phyloP scores from a whole-genome alignment of 2,797 vertebrate genomes.

The Octomys mimax region DNA sequence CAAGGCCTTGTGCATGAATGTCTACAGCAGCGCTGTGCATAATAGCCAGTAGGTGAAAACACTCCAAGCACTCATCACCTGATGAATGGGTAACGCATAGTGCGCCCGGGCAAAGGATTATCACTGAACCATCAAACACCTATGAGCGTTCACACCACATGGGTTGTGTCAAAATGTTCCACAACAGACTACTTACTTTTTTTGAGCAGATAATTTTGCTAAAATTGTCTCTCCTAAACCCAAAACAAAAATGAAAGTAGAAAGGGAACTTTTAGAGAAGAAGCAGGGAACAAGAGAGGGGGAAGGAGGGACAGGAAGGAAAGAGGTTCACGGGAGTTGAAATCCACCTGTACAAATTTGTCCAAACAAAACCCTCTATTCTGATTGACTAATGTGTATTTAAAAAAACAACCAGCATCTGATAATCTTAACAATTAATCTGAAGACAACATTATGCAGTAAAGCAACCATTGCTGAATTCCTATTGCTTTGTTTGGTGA shows the following conservation, averaged over 20 bases:
- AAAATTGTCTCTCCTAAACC: neutral
- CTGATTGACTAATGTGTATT: neutral
- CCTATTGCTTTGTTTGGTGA: too few species aligned
- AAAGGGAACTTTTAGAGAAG: neutral
- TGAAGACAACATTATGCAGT: too few species aligned
- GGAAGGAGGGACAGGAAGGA: neutral
- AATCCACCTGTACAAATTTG: neutral
- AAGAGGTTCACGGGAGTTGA: neutral
- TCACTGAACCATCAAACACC: neutral
- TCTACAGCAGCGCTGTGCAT: neutral
- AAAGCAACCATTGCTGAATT: too few species aligned
- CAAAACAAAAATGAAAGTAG: neutral
- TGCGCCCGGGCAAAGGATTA: neutral
- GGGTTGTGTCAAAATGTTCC: neutral
- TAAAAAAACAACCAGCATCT: neutral
- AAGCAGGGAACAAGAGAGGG: neutral
- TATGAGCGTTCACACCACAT: neutral
- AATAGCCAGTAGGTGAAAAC: neutral
- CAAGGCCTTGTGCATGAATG: neutral
- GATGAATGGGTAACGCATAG: neutral
- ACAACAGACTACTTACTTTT: neutral
- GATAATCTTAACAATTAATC: too few species aligned
- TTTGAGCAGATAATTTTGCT: constrained; percentile 24
- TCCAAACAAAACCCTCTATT: neutral
- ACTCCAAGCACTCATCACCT: neutral